Conservation (phyloP, 2,888 invertebrate genomes). For the Drosophila ustulata region DNA sequence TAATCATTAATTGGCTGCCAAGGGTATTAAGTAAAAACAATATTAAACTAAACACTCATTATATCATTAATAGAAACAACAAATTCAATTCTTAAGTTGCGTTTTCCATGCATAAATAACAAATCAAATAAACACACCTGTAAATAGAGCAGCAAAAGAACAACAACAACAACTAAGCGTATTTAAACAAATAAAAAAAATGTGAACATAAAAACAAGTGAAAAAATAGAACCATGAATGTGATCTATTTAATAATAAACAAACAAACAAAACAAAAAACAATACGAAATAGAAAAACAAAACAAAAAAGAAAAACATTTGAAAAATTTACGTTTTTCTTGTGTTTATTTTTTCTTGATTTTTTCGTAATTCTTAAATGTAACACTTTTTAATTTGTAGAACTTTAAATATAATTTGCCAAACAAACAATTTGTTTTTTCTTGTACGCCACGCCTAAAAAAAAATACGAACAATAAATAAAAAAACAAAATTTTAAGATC, state of each 20-base stretch:
- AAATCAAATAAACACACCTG: slow-evolving; percentile 26
- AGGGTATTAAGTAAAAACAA: slow-evolving; percentile 35
- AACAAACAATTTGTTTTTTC: slow-evolving; percentile 41
- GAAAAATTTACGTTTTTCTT: slow-evolving; percentile 33
- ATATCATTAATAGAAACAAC: slow-evolving; percentile 29
- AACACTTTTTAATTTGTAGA: slow-evolving; percentile 71
- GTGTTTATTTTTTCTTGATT: slow-evolving; percentile 12
- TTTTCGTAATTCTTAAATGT: slow-evolving; percentile 28
- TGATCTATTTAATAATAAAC: slow-evolving; percentile 82
- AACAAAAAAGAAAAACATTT: slow-evolving; percentile 39
- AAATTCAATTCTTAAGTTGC: slow-evolving; percentile 28
- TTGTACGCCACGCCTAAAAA: slow-evolving; percentile 49
- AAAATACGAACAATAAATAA: slow-evolving; percentile 9
- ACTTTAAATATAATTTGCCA: slow-evolving; percentile 47
- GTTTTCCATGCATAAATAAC: background rate
- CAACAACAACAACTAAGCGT: slow-evolving; percentile 35
- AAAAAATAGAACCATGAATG: slow-evolving; percentile 84
- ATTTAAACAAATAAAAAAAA: slow-evolving; percentile 40
- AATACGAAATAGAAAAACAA: slow-evolving; percentile 43
- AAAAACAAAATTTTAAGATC: slow-evolving; percentile 24
- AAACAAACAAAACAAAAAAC: slow-evolving; percentile 46
- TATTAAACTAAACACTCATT: slow-evolving; percentile 12
- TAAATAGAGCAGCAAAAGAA: slow-evolving; percentile 41
- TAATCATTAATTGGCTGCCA: slow-evolving; percentile 17
- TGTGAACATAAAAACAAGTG: slow-evolving; percentile 77